Conservation (phyloP, 2,888 invertebrate species). For the Hyppa rectilinea region DNA sequence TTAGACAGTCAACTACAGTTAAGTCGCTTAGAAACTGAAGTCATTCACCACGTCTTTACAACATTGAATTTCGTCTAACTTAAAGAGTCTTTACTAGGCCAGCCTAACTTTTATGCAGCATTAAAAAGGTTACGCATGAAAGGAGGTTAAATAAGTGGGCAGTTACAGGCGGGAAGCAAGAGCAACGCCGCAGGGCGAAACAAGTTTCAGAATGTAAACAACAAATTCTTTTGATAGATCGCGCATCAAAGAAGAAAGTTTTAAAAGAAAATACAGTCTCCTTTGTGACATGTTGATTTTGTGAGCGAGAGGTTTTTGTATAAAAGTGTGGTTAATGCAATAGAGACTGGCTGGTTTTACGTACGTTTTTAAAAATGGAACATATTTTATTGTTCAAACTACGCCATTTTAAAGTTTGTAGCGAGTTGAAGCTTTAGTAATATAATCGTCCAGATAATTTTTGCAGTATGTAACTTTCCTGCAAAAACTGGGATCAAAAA, state of each 20-base stretch:
- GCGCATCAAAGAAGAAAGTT: constrained; percentile 53
- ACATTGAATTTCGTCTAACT: constrained; percentile 9
- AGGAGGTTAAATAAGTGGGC: constrained; percentile 50
- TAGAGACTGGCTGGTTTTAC: not conserved
- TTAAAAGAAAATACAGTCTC: constrained; percentile 56
- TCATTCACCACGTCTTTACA: constrained; percentile 18
- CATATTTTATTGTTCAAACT: not conserved
- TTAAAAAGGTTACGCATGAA: constrained; percentile 52
- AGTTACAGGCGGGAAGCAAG: constrained; percentile 49
- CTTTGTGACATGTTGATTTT: constrained; percentile 61
- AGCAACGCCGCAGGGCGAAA: constrained; percentile 47
- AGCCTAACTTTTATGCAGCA: constrained; percentile 36
- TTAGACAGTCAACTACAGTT: not conserved
- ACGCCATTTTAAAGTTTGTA: not conserved
- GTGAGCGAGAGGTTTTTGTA: constrained; percentile 10
- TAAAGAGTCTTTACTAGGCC: constrained; percentile 7
- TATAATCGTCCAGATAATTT: not conserved
- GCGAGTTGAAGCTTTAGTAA: too few relatives aligned
- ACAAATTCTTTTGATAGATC: constrained; percentile 66
- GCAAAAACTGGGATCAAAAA: not conserved
- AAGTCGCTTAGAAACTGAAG: not conserved
- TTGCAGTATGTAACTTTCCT: too few relatives aligned
- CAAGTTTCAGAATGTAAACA: constrained; percentile 57
- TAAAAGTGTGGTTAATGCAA: constrained; percentile 11
- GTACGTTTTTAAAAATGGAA: not conserved